Percentiles rank a stretch among this genome's conserved stretches.
Conservation (phyloP, 2,888 invertebrate genomes). For the Drosophila ezoana region DNA sequence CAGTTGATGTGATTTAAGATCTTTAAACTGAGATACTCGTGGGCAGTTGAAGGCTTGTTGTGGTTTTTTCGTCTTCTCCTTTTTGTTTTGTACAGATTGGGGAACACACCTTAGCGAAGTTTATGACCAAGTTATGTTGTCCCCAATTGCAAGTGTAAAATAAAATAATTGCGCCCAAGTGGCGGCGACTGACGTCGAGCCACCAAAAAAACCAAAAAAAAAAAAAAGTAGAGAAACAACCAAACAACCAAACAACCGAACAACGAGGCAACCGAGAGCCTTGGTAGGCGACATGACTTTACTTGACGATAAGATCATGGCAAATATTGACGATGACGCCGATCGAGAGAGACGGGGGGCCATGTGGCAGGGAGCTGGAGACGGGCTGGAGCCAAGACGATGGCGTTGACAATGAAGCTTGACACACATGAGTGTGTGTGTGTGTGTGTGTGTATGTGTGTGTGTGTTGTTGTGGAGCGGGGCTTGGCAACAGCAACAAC, state of each 20-base stretch:
- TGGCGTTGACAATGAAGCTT: slow-evolving; percentile 58
- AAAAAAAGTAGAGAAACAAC: slow-evolving; percentile 7
- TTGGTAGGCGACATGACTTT: slow-evolving; percentile 79
- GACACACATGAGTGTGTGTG: slow-evolving; percentile 15
- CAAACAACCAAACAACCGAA: slow-evolving; percentile 2
- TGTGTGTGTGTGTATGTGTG: slow-evolving; percentile 15
- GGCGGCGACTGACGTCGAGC: slow-evolving; percentile 43
- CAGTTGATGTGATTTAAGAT: no score
- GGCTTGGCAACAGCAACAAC: slow-evolving; percentile 46
- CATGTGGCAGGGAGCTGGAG: slow-evolving; percentile 13
- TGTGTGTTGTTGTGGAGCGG: slow-evolving; percentile 32
- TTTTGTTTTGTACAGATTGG: slow-evolving; percentile 1
- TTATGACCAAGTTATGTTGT: slow-evolving; percentile 57
- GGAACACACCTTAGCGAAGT: slow-evolving; percentile 47
- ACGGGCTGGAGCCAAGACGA: slow-evolving; percentile 46
- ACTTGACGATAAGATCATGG: slow-evolving; percentile 77
- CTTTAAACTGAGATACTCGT: slow-evolving; percentile 1
- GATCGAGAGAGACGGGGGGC: slow-evolving; percentile 18
- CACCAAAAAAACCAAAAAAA: slow-evolving; percentile 33
- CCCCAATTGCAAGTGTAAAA: slow-evolving; percentile 69
- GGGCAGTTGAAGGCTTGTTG: not conserved
- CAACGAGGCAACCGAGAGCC: slow-evolving; percentile 39
- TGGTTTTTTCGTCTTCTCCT: not conserved
- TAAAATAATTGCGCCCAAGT: slow-evolving; percentile 78
- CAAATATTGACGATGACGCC: slow-evolving; percentile 71